Base-by-base conservation (phyloP, 1,140 invertebrate genomes). In the Caenorhabditis brenneri region DNA sequence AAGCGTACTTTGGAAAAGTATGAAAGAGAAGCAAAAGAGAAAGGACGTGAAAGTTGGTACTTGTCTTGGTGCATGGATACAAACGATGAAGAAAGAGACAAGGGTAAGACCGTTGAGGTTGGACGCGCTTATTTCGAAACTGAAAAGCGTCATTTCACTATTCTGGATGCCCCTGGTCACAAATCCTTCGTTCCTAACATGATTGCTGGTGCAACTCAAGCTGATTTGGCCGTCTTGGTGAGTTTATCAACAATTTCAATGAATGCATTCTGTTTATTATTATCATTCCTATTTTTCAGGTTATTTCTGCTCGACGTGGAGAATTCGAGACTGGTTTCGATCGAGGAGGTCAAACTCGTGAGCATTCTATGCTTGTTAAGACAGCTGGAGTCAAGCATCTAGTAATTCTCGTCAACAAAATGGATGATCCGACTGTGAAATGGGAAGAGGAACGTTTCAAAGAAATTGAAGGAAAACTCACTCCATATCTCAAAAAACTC, bases 291-390 rank as follows among this genome's bases (percentile, higher is more conserved):
- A 84, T 89, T 48, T 82, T 55, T 22, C 53, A 95, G 94, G 95
- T 99, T 19, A 99, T 99, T 88, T 99, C 97, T 46, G 97, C 98
- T 80, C 94, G 97, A 90, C 98, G 97, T 94, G 98, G 98, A 86
- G 98, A 99, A 93, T 99, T 99, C 92, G 98, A 99, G 92, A 99
- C 98, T n/a, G 98, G 98, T 19, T 99, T 99, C 91, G 98, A 99
- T 91, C 93, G 97, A 91, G 98, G 97, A 58, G 98, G 98, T 39
- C 98, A 99, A 92, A 99, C 98, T 0, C 93, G 97, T 91, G 98
- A 99, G 91, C 98, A 99, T 91, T 97, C 98, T 82, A 99, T 99
- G 97, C 94, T 99, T 88, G 97, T 97, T 10, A 99, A 99, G 92
- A 99, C 98, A 5, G 96, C 97, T 22, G 98, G 98, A 82, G 97